These are phyloP conservation scores for Eretmocerus hayati DNA, from an alignment of 2,888 invertebrate genomes.

Conservation along the genomic window DNA sequence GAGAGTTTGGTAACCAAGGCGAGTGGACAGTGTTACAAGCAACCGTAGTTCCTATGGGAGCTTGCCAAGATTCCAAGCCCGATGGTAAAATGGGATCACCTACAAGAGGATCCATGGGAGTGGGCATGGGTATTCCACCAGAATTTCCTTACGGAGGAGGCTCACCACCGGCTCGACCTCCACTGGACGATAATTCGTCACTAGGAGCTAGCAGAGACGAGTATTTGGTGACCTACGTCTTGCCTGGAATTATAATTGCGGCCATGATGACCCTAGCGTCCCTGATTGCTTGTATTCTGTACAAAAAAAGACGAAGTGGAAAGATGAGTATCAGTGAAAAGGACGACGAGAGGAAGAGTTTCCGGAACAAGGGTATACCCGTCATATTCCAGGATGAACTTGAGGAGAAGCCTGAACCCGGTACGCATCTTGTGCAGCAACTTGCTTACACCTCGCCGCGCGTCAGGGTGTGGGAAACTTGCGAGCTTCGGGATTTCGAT, in stretches of 20 bases:
- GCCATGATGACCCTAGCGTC: slow-evolving; percentile 82
- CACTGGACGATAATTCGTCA: slow-evolving; percentile 42
- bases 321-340: slow-evolving; percentile 74
- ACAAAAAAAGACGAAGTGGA: slow-evolving; percentile 75
- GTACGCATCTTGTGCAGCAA: no score
- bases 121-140: no score
- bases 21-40: slow-evolving; percentile 61
- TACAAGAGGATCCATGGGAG: no score
- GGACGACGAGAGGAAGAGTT: slow-evolving; percentile 76
- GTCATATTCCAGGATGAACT: slow-evolving; percentile 96
- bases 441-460: no score
- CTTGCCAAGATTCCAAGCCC: slow-evolving; percentile 51
- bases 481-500: no score
- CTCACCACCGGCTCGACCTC: no score
- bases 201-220: slow-evolving; percentile 52
- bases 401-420: slow-evolving; percentile 84
- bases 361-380: slow-evolving; percentile 80
- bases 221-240: slow-evolving; percentile 74
- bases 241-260: slow-evolving; percentile 82
- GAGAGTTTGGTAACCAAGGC: slow-evolving; percentile 27
- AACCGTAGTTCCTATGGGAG: slow-evolving; percentile 49
- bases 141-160: no score
- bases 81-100: slow-evolving; percentile 30
- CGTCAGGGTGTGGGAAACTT: no score
- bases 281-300: slow-evolving; percentile 80